A percentile compares a stretch with the other conserved stretches of the same genome.
phyloP scores from a whole-genome alignment of 2,797 vertebrate species.

The Ateles fusciceps region DNA sequence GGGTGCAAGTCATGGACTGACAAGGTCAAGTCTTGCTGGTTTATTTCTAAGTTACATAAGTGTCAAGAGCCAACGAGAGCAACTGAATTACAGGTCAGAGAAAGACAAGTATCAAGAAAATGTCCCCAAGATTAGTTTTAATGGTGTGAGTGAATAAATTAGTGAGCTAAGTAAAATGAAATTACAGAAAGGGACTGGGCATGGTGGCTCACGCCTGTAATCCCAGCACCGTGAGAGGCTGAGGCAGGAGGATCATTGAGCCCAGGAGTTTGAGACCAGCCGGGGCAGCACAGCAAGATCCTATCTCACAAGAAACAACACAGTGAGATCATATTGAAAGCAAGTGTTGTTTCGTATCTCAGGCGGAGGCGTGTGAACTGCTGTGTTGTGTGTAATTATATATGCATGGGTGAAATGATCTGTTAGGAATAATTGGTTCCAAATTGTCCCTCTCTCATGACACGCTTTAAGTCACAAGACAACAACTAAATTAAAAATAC shows the following conservation, averaged over 20 bases:
- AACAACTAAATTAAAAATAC: no score
- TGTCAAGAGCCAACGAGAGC: neutral
- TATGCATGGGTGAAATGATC: no score
- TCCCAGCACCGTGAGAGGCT: neutral
- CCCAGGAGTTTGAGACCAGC: neutral
- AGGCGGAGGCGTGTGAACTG: no score
- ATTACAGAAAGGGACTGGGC: no score
- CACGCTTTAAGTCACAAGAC: no score
- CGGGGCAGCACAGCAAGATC: neutral
- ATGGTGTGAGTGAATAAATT: neutral
- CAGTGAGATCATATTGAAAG: no score
- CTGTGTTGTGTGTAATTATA: no score
- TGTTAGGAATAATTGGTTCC: no score
- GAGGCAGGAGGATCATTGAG: neutral
- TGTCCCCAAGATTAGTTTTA: neutral
- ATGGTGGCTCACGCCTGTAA: neutral
- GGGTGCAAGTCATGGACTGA: neutral
- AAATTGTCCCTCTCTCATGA: no score
- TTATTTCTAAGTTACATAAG: neutral
- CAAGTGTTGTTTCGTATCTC: no score
- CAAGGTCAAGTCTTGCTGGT: no score
- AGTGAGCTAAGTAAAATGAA: neutral
- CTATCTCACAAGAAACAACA: no score
- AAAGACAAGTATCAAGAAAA: neutral
- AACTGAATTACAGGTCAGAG: neutral